Base-by-base conservation (phyloP, 2,113 vertebrate species). In the Anthoscopus minutus region DNA sequence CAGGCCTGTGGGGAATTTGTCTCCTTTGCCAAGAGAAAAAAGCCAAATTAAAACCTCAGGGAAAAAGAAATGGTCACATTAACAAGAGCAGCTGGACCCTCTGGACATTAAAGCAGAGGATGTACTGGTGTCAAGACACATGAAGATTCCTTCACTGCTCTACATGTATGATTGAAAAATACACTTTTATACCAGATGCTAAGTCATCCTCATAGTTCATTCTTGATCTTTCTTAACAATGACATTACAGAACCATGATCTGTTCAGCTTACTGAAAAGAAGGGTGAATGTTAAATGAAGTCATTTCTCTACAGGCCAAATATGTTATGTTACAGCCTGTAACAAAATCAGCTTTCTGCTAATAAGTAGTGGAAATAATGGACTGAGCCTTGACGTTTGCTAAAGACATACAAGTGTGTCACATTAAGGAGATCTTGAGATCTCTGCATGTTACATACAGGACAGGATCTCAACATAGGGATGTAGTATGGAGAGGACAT, bases 51-150 rank as follows among this genome's bases (percentile, higher is more conserved):
- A 93, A 87, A 76, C 20, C 21, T 78, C 44, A 72, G 40, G 25
- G 71, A 44, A 67, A 80, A 28, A 60, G 27, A 67, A 78, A 42
- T 1, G 0, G 50, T 24, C 17, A 20, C 0, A 0, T 25, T 53
- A 74, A 84, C 33, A 78, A 15, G 21, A 72, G 37, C 48, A 64
- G 79, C 2, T 0, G 3, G 45, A 37, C 15, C 24, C 40, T 79
- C 31, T 30, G 19, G 91, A 64, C 15, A 56, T 2, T 48, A 72
- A 47, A 81, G 58, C 27, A 69, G 27, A 60, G 45, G 22, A 33
- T 50, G 17, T 44, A 24, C 23, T 80, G n/a, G 10, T 61, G 54
- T 67, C 53, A 48, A 78, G 42, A 86, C 37, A 66, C 21, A 25
- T 10, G 38, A 54, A 42, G 6, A 61, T 38, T 69, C 23, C 15